Evolutionary conservation across 2,113 vertebrate species (phyloP).

Genomic region (Paracanthobrama guichenoti): DNA sequence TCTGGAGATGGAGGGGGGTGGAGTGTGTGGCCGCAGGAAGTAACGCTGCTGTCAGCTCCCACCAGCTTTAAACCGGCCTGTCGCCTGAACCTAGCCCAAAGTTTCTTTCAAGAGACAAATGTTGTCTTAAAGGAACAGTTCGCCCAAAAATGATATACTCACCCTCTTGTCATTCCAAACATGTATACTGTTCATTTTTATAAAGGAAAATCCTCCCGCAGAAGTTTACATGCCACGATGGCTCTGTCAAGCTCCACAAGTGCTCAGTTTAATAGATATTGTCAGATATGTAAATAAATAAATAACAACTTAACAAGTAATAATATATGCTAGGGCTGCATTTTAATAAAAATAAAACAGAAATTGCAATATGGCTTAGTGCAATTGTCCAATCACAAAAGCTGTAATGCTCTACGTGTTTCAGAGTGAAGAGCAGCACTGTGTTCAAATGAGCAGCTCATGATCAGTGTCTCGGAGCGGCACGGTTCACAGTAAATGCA

Average conservation of each 20-base stretch:
- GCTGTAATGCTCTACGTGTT: neutral
- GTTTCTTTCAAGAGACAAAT: conserved; percentile 36
- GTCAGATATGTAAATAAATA: too few relatives aligned
- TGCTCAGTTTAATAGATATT: neutral
- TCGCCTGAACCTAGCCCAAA: conserved; percentile 6
- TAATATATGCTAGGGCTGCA: neutral
- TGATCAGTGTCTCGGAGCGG: too few relatives aligned
- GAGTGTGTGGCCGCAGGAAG: conserved; percentile 45
- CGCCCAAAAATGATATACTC: neutral
- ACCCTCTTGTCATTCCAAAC: neutral
- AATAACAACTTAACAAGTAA: too few relatives aligned
- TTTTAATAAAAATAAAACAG: too few relatives aligned
- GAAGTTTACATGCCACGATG: neutral
- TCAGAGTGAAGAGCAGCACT: too few relatives aligned
- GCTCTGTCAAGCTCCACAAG: neutral
- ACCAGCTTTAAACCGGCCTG: conserved; percentile 53
- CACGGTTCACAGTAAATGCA: too few relatives aligned
- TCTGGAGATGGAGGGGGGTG: conserved; percentile 17
- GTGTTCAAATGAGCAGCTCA: too few relatives aligned
- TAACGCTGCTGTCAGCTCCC: conserved; percentile 50
- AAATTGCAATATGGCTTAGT: too few relatives aligned
- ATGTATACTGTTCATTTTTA: neutral
- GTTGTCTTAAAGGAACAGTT: conserved; percentile 19
- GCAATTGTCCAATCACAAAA: neutral
- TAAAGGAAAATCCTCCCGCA: neutral